Conservation (phyloP, 1,140 invertebrate species). For the Ectropis grisescens region DNA sequence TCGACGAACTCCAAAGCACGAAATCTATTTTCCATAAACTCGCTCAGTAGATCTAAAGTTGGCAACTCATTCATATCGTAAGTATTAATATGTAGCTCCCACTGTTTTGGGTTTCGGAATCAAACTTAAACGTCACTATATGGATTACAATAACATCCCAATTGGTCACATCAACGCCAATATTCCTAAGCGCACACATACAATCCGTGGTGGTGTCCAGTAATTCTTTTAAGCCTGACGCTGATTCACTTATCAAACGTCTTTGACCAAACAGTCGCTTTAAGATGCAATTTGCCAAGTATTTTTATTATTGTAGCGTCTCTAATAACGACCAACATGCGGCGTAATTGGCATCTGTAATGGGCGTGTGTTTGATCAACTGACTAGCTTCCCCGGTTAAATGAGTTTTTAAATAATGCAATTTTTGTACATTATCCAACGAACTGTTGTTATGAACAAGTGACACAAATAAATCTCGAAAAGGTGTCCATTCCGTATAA, state of each 20-base stretch:
- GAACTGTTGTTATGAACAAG: neutral
- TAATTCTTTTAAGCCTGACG: neutral
- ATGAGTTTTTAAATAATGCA: slow-evolving; percentile 1
- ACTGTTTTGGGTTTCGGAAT: neutral
- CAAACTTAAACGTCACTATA: neutral
- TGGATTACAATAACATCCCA: neutral
- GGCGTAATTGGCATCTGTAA: neutral
- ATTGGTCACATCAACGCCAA: neutral
- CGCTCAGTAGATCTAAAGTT: neutral
- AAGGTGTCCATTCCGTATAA: neutral
- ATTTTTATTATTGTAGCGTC: slow-evolving; percentile 1
- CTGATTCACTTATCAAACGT: neutral
- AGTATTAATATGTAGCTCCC: neutral
- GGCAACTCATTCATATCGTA: neutral
- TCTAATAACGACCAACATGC: neutral
- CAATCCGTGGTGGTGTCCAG: neutral
- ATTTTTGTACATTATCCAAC: neutral
- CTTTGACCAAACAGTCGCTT: neutral
- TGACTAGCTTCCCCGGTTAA: neutral
- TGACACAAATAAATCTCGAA: neutral
- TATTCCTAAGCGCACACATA: neutral
- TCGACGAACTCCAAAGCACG: neutral
- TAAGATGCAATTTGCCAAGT: neutral
- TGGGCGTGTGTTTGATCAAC: neutral
- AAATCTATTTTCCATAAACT: neutral